Percentiles rank a stretch among this genome's conserved stretches.
Conservation (phyloP, 1,140 invertebrate species). For the Drosophila erecta region DNA sequence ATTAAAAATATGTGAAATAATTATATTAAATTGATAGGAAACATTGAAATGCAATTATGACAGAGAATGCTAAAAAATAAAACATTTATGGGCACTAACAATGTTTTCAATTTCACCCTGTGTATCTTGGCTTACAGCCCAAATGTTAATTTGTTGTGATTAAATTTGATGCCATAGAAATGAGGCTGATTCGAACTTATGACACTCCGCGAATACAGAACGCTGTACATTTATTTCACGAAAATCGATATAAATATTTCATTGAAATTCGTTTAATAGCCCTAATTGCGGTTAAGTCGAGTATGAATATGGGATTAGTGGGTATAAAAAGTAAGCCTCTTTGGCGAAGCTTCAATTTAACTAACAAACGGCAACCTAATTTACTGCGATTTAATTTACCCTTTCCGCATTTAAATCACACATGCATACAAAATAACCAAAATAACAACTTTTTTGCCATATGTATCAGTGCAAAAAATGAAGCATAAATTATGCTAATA, state of each 20-base stretch:
- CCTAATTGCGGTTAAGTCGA: background rate
- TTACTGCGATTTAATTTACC: background rate
- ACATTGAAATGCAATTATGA: constrained; percentile 32
- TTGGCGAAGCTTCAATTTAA: background rate
- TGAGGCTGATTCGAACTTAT: constrained; percentile 37
- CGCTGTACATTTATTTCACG: too few species aligned
- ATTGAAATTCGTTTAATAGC: background rate
- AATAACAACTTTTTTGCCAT: background rate
- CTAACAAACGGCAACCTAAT: background rate
- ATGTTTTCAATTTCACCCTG: constrained; percentile 14
- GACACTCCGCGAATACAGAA: background rate
- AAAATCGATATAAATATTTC: constrained; percentile 8
- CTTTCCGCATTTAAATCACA: background rate
- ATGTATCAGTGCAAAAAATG: background rate
- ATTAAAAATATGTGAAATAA: background rate
- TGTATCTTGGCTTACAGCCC: constrained; percentile 6
- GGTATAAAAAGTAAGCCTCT: background rate
- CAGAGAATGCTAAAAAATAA: constrained; percentile 20
- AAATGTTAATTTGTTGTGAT: constrained; percentile 55
- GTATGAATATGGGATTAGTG: background rate
- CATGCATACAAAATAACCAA: background rate
- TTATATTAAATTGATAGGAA: background rate
- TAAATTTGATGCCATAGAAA: constrained; percentile 50
- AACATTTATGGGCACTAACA: constrained; percentile 37
- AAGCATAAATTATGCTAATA: constrained; percentile 1